Conservation (phyloP, 2,113 vertebrate species). For the Saccopteryx leptura region DNA sequence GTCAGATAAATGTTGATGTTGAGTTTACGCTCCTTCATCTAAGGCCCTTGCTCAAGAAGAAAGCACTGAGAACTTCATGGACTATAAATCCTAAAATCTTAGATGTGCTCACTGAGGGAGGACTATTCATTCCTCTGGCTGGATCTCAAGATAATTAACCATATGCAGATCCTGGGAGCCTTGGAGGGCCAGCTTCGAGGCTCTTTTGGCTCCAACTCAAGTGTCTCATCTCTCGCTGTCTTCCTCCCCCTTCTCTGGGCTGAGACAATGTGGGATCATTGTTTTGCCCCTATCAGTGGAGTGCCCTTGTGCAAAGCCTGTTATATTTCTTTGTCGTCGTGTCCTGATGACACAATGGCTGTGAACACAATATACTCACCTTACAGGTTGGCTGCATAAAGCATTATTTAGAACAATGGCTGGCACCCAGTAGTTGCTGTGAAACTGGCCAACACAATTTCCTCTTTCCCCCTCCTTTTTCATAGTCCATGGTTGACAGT, state of each 20-base stretch:
- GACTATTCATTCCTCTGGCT: not conserved
- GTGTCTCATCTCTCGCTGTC: not conserved
- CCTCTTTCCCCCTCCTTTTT: not conserved
- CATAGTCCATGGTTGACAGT: not conserved
- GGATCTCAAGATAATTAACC: not conserved
- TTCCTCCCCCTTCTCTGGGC: not conserved
- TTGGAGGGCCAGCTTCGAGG: not conserved
- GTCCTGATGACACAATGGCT: not conserved
- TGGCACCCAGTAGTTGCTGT: not conserved
- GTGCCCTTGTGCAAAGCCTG: not conserved
- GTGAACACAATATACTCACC: rapidly evolving
- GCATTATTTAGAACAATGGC: not conserved
- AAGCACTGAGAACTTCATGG: not conserved
- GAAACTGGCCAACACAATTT: not conserved
- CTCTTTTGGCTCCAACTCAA: not conserved
- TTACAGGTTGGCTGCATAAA: not conserved
- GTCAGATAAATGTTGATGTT: not conserved
- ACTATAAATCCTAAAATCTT: not conserved
- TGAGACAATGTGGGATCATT: not conserved
- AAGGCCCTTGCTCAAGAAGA: not conserved
- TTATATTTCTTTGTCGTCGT: not conserved
- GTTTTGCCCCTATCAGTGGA: not conserved
- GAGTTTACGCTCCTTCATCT: not conserved
- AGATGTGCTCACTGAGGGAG: not conserved
- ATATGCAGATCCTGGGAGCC: not conserved